These are phyloP conservation scores for Philereme vetulata DNA, from an alignment of 2,888 invertebrate species.

Conservation along the genomic window DNA sequence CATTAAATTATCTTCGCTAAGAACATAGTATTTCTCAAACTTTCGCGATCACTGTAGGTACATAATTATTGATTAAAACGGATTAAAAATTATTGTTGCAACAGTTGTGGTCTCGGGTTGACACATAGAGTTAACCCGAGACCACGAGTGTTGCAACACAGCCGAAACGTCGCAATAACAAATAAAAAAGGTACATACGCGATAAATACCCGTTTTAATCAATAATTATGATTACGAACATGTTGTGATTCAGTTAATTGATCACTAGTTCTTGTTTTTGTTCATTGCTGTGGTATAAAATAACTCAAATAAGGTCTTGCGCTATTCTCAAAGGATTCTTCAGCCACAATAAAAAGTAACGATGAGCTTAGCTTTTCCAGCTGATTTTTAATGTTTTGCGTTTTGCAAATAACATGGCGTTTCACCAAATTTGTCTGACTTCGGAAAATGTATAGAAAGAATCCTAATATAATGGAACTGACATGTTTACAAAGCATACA, in stretches of 20 bases:
- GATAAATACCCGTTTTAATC: too few relatives aligned
- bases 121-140: too few relatives aligned
- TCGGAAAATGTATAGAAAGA: conserved; percentile 2
- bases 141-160: too few relatives aligned
- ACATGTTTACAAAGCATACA: too few relatives aligned
- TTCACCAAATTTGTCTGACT: conserved; percentile 23
- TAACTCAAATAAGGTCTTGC: conserved; percentile 23
- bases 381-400: conserved; percentile 8
- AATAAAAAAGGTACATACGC: too few relatives aligned
- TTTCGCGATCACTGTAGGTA: too few relatives aligned
- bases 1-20: too few relatives aligned
- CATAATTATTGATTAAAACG: too few relatives aligned
- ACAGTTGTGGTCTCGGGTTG: too few relatives aligned
- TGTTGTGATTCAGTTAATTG: neutral
- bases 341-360: conserved; percentile 13
- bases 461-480: neutral
- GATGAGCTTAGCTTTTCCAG: conserved; percentile 8
- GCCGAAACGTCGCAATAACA: too few relatives aligned
- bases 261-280: conserved; percentile 3
- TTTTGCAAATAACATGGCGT: conserved; percentile 5
- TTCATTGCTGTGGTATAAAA: conserved; percentile 5
- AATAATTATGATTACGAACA: neutral
- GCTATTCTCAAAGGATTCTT: conserved; percentile 18
- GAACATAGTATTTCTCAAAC: too few relatives aligned
- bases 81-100: too few relatives aligned